Evolutionary conservation across 2,113 vertebrate species (phyloP), one percentile per base, ranked within the genome.

Genomic region (Grammomys dolichurus): DNA sequence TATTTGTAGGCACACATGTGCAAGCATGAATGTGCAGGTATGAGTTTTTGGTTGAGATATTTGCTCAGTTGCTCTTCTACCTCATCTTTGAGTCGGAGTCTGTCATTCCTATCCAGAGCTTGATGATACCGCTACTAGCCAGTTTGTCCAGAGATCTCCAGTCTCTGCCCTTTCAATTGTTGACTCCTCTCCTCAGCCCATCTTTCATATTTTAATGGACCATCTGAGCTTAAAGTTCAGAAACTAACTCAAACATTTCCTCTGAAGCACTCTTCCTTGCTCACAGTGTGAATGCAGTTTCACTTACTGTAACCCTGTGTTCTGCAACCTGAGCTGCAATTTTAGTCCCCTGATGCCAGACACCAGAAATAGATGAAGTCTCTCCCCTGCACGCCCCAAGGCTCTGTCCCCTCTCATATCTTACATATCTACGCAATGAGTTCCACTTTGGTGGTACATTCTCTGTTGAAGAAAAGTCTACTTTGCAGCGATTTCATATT

Each of bases 271-370:
- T 54, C 72, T 43, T 48, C 4, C 58, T 89, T 89, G 65, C 65
- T 69, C 87, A 88, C 19, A 40, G 40, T 89, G 48, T 36, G 67
- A 65, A 36, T 43, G 8, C 36, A 36, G 24, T 63, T 80, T 31
- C 22, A 3, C 8, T 13, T 6, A 2, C 5, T 31, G 6, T n/a
- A 51, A 8, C 20, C 58, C 31, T 17, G 5, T 22, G 0, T 73
- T 63, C 69, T 60, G 51, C 17, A 28, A 43, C 26, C 16, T 70
- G 40, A 51, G 5, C n/a, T 36, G 28, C 5, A 40, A 14, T 87
- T 3, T 51, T 88, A 43, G 17, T 58, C 67, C 16, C 54, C 13
- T 69, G 46, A 20, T 20, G 13, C 17, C 56, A 43, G 31, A 31
- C 6, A 43, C 40, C 24, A 20, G 2, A 33, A 33, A 63, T 36